Percentiles rank a stretch among this genome's conserved stretches.
Conservation (phyloP, 1,140 invertebrate species). For the Zaprionus camerounensis region DNA sequence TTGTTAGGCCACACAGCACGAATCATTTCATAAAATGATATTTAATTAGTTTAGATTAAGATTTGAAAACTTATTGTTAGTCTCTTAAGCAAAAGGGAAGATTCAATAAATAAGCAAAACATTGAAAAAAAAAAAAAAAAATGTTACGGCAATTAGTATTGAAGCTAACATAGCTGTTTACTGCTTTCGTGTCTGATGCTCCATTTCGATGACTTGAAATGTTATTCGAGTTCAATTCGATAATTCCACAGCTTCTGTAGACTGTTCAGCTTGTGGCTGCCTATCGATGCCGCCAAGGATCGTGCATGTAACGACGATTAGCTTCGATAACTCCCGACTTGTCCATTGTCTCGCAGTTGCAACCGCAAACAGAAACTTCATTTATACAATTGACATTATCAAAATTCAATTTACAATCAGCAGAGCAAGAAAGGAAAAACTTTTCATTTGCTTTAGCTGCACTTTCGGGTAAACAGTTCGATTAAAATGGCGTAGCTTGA, state of each 20-base stretch:
- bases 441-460: constrained; percentile 81
- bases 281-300: neutral
- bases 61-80: too few species aligned
- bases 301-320: neutral
- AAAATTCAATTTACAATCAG: constrained; percentile 79
- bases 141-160: too few species aligned
- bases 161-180: too few species aligned
- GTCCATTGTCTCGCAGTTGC: constrained; percentile 9
- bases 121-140: too few species aligned
- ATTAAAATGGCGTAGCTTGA: constrained; percentile 71
- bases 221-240: too few species aligned
- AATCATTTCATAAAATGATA: too few species aligned
- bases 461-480: constrained; percentile 82
- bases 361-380: constrained; percentile 67
- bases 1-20: too few species aligned
- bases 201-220: too few species aligned
- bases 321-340: constrained; percentile 2
- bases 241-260: neutral
- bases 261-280: neutral
- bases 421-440: constrained; percentile 38
- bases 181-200: too few species aligned
- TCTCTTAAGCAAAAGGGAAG: too few species aligned
- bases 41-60: too few species aligned
- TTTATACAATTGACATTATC: constrained; percentile 75
- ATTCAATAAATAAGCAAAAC: too few species aligned